phyloP scores from a whole-genome alignment of 2,888 invertebrate genomes.

The Bombylius discolor region DNA sequence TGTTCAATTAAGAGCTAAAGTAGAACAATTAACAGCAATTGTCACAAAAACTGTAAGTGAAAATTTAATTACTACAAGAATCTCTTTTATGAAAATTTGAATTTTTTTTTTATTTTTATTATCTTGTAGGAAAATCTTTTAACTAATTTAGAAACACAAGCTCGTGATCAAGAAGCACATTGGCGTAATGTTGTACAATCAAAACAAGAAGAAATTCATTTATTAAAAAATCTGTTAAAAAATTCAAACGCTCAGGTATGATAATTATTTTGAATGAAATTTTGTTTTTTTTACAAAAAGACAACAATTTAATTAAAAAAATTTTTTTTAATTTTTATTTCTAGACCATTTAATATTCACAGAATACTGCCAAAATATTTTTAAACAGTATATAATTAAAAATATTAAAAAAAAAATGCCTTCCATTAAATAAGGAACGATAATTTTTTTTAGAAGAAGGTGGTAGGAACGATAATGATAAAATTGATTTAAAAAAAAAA shows the following conservation, averaged over 20 bases:
- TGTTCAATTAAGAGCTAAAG: constrained; percentile 48
- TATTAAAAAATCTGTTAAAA: constrained; percentile 28
- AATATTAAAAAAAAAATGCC: background rate
- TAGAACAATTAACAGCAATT: constrained; percentile 57
- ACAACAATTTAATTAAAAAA: too few species aligned
- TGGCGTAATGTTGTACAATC: constrained; percentile 32
- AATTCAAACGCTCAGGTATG: background rate
- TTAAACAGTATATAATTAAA: background rate
- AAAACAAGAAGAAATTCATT: constrained; percentile 32
- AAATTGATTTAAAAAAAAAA: background rate
- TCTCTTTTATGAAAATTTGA: background rate
- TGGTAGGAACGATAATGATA: too few species aligned
- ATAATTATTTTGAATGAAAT: too few species aligned
- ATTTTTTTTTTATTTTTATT: constrained; percentile 6
- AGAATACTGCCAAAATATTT: background rate
- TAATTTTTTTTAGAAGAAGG: too few species aligned
- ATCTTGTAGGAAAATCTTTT: constrained; percentile 29
- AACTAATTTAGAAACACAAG: constrained; percentile 31
- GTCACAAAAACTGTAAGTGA: constrained; percentile 62
- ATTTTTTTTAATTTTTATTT: background rate
- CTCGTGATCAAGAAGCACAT: constrained; percentile 33
- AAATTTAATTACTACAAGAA: background rate
- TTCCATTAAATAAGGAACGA: background rate
- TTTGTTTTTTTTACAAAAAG: too few species aligned
- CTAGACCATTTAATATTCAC: background rate